Evolutionary conservation across 2,113 vertebrate species (phyloP).

Genomic region (Stigmatopora nigra): DNA sequence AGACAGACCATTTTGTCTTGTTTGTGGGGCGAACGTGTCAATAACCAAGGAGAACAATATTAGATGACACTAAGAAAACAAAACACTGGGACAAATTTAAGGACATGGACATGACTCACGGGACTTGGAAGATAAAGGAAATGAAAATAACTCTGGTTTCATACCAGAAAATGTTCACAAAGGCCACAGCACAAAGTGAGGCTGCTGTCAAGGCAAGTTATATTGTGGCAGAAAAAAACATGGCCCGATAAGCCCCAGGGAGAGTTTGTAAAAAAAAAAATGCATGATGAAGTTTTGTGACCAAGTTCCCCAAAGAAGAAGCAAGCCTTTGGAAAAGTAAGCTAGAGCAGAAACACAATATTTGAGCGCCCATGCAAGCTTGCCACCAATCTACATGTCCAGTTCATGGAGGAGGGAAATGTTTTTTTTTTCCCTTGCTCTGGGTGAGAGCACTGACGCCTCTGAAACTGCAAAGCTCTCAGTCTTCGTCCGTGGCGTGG

Average conservation of each 20-base stretch:
- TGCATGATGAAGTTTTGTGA: constrained; percentile 34
- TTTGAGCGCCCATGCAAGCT: constrained; percentile 11
- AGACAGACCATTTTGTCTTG: constrained; percentile 10
- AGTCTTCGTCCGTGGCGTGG: too few species aligned
- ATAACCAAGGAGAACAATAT: constrained; percentile 4
- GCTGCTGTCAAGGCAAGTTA: constrained; percentile 74
- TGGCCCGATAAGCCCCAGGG: constrained; percentile 15
- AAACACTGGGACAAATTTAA: constrained; percentile 1
- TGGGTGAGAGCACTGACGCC: too few species aligned
- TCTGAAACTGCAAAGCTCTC: too few species aligned
- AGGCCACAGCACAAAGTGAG: constrained; percentile 1
- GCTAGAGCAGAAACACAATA: constrained; percentile 29
- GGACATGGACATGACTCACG: background rate
- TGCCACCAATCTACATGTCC: constrained; percentile 19
- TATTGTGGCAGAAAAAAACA: constrained; percentile 53
- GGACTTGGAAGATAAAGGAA: background rate
- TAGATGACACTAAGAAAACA: background rate
- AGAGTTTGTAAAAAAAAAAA: constrained; percentile 14
- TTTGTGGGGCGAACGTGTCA: constrained; percentile 6
- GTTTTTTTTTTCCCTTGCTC: background rate
- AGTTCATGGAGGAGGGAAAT: background rate
- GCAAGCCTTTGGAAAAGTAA: constrained; percentile 17
- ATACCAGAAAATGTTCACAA: background rate
- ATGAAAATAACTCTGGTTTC: background rate
- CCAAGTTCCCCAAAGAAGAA: constrained; percentile 17